A percentile compares a stretch with the other conserved stretches of the same genome.
These are phyloP conservation scores for Heteromormyrus szaboi DNA, from an alignment of 2,797 vertebrate genomes.

Conservation along the genomic window DNA sequence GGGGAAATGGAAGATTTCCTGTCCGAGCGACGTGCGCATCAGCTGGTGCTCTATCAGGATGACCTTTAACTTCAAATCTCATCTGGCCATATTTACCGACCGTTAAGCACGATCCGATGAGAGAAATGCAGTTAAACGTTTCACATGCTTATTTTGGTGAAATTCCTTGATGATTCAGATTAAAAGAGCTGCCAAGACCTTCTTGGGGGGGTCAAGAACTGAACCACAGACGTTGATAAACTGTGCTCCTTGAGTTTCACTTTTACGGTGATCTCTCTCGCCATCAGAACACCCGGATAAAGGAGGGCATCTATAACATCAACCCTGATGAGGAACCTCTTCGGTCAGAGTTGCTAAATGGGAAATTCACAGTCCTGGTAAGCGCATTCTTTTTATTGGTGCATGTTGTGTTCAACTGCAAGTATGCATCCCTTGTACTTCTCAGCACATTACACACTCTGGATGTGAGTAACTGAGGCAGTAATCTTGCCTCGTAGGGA, in stretches of 20 bases:
- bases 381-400: constrained; percentile 37
- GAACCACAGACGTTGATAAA: background rate
- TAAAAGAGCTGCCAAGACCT: background rate
- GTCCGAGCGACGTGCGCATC: background rate
- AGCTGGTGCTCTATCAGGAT: background rate
- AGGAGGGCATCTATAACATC: constrained; percentile 76
- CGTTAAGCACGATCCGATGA: background rate
- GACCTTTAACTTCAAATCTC: background rate
- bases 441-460: background rate
- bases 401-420: background rate
- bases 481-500: background rate
- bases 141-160: background rate
- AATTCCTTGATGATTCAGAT: background rate
- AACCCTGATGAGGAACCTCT: constrained; percentile 75
- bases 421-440: background rate
- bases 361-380: constrained; percentile 78
- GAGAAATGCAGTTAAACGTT: background rate
- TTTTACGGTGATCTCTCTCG: background rate
- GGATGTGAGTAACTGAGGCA: background rate
- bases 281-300: constrained; percentile 72
- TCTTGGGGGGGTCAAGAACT: background rate
- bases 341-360: constrained; percentile 68
- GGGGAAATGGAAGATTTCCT: background rate
- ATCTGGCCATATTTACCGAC: background rate
- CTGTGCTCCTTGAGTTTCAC: background rate